These are phyloP conservation scores for Loxodonta africana DNA, from an alignment of 2,113 vertebrate genomes.

Conservation along the genomic window DNA sequence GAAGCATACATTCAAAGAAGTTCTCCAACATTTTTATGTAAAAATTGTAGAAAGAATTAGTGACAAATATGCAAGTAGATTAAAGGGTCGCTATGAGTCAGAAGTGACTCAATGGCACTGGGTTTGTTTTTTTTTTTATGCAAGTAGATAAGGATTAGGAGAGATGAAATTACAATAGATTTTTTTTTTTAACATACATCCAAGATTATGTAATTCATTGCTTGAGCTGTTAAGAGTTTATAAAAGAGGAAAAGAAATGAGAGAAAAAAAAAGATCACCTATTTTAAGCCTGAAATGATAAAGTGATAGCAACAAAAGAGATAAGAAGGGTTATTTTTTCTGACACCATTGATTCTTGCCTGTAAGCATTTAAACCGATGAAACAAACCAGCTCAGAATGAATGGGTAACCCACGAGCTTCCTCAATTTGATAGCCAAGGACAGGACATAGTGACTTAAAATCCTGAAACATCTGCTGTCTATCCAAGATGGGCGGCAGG, in stretches of 20 bases:
- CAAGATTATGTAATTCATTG: conserved; percentile 11
- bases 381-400: conserved; percentile 15
- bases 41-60: not conserved
- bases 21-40: not conserved
- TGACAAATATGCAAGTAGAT: not conserved
- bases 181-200: conserved; percentile 55
- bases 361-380: not conserved
- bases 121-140: not conserved
- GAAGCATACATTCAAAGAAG: not conserved
- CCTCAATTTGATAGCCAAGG: conserved; percentile 25
- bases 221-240: conserved; percentile 53
- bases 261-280: not conserved
- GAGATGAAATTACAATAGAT: not conserved
- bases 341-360: not conserved
- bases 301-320: not conserved
- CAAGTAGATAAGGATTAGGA: not conserved
- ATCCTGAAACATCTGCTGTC: conserved; percentile 6
- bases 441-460: not conserved
- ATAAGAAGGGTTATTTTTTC: conserved; percentile 51
- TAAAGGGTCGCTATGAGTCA: no score
- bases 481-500: not conserved
- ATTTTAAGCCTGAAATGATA: conserved; percentile 31
- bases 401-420: not conserved
- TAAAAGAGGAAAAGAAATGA: conserved; percentile 50
- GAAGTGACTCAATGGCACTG: no score